Conservation (phyloP, 2,797 vertebrate species). For the Fistularia tabacaria region DNA sequence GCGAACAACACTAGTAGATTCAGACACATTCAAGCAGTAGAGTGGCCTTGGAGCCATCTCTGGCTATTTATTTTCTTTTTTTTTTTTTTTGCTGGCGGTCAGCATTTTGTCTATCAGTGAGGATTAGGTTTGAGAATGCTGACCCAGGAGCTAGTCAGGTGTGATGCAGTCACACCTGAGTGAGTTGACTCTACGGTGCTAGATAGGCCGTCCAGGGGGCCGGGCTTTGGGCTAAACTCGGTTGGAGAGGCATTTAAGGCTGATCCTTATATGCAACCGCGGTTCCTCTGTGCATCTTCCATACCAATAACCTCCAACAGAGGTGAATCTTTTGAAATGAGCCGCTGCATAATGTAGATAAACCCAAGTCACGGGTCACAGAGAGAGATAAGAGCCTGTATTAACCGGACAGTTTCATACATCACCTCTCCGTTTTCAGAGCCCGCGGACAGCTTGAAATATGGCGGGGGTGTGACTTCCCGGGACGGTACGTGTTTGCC, state of each 20-base stretch:
- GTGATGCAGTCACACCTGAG: slow-evolving; percentile 61
- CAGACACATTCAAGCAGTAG: slow-evolving; percentile 52
- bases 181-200: slow-evolving; percentile 36
- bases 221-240: slow-evolving; percentile 43
- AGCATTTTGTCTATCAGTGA: slow-evolving; percentile 60
- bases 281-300: slow-evolving; percentile 42
- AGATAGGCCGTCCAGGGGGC: slow-evolving; percentile 37
- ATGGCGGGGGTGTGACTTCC: slow-evolving; percentile 46
- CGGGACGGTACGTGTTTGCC: slow-evolving; percentile 50
- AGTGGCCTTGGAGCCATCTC: slow-evolving; percentile 49
- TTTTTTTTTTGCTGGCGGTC: slow-evolving; percentile 54
- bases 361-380: slow-evolving; percentile 57
- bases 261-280: slow-evolving; percentile 41
- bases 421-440: slow-evolving; percentile 33
- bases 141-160: slow-evolving; percentile 58
- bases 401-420: slow-evolving; percentile 54
- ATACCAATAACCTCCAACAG: slow-evolving; percentile 61
- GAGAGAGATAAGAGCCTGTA: slow-evolving; percentile 51
- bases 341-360: slow-evolving; percentile 62
- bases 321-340: slow-evolving; percentile 60
- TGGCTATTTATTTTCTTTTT: slow-evolving; percentile 7
- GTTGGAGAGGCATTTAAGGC: slow-evolving; percentile 40
- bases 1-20: slow-evolving; percentile 40
- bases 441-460: slow-evolving; percentile 46
- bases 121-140: slow-evolving; percentile 65